Evolutionary conservation across 2,888 invertebrate species (phyloP), one percentile per base, ranked within the genome.

Genomic region (Thereva nobilitata): DNA sequence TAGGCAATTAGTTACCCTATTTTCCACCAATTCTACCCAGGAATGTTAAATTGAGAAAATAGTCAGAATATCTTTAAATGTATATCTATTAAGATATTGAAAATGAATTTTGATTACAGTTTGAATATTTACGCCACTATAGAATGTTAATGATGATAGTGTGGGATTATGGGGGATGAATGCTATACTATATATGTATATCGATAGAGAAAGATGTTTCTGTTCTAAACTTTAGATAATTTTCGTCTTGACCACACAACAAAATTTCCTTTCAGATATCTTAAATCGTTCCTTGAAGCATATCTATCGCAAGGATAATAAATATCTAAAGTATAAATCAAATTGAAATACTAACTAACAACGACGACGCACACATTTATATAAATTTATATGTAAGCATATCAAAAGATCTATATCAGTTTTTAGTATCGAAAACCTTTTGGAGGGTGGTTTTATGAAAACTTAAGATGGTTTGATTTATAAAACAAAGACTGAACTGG

Each of bases 401-500:
- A 42, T 42, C 8, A 9, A 4, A 50, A 61, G 61, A 61, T 61
- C 50, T 50, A 35, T 61, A 61, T 61, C 61, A 12, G 50, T 50
- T 61, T 56, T 40, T 50, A 61, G 61, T 40, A 61, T 61, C 61
- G 50, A 47, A 61, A 61, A 61, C 41, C 38, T 59, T 59, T 9
- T 47, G 47, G 47, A 23, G 44, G 57, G 53, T 61, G 61, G 34
- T 61, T 56, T 40, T 61, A 41, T 61, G 64, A 53, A 64, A 64
- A 64, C 44, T 64, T 64, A 64, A 64, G 64, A 64, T 64, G 64
- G 42, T 64, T 64, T 53, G 64, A 64, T 64, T 64, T 64, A 64
- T 64, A 64, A 64, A 64, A 64, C 53, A 64, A 64, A 64, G 53
- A 53, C 50, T 4, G 10, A 23, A 37, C 10, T 37, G 61, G 23